Conservation (phyloP, 1,140 invertebrate species). For the Arion vulgaris region DNA sequence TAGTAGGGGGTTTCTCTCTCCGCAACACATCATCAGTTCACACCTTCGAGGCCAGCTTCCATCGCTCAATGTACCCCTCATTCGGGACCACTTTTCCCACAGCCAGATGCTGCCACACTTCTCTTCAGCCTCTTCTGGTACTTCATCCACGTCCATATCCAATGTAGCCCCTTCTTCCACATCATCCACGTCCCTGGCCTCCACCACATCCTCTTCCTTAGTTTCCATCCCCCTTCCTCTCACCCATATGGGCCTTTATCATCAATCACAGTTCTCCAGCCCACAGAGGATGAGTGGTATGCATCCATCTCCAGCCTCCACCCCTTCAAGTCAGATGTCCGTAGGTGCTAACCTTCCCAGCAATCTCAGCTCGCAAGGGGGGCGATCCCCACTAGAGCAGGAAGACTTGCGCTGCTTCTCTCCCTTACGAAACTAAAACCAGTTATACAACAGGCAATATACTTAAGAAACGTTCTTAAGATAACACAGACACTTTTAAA, state of each 20-base stretch:
- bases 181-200: conserved; percentile 16
- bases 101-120: conserved; percentile 36
- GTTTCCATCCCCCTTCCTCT: conserved; percentile 32
- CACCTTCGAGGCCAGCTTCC: conserved; percentile 23
- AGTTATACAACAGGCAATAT: no score
- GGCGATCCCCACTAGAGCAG: conserved; percentile 28
- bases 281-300: conserved; percentile 31
- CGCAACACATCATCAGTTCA: conserved; percentile 34
- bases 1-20: conserved; percentile 26
- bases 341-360: conserved; percentile 36
- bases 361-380: conserved; percentile 30
- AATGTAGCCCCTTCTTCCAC: conserved; percentile 28
- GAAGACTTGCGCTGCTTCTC: conserved; percentile 36
- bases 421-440: conserved; percentile 22
- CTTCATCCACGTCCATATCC: neutral
- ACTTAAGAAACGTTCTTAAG: no score
- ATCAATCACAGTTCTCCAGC: conserved; percentile 27
- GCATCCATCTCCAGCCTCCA: conserved; percentile 40
- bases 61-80: conserved; percentile 33
- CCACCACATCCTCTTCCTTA: conserved; percentile 22
- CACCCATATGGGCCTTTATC: conserved; percentile 38
- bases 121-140: neutral
- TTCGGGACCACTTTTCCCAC: conserved; percentile 25
- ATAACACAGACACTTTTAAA: no score
- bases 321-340: conserved; percentile 41